Base-by-base conservation (phyloP, 2,113 vertebrate genomes). In the Argyrosomus japonicus region DNA sequence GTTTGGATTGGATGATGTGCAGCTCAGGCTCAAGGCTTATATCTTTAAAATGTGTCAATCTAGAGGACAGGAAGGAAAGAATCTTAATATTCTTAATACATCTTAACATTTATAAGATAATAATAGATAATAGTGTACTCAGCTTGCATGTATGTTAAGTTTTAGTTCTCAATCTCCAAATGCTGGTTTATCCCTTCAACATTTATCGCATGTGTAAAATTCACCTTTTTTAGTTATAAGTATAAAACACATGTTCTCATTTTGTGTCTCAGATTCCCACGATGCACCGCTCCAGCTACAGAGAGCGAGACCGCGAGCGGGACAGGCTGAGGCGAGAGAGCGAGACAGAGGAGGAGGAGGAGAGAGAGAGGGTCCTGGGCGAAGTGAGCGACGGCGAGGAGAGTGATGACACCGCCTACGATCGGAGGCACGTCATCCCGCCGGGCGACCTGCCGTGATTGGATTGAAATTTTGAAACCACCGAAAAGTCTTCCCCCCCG, bases 391-490 rank as follows among this genome's bases (percentile, higher is more conserved):
- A 95, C 1, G 94, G 94, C 0, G 95, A 95, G 77, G 95, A 95
- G 82, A 96, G 95, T 5, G 95, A 96, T 1, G 95, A 96, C 91
- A 95, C 95, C 0, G 95, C 95, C 0, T 96, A 95, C 2, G 95
- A 96, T 67, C 89, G 95, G 36, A 91, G 94, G 71, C 93, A 95
- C 12, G 45, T 65, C 68, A 77, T 95, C 75, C 92, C 78, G 0
- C 90, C 81, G 0, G 58, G 86, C 11, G 95, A 96, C 83, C 91
- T 95, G 36, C 94, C 95, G 2, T 95, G 90, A 95, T 40, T 5
- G 0, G 32, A 21, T 21, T 58, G 0, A 27, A 23, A 21, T 54
- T 65, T 19, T n/a, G n/a, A n/a, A n/a, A 27, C 48, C 29, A 2
- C 54, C 17, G 45, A 13, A 61, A 21, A 9, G 13, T 32, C 29